phyloP scores from a whole-genome alignment of 2,797 vertebrate species.

The Limosa lapponica region DNA sequence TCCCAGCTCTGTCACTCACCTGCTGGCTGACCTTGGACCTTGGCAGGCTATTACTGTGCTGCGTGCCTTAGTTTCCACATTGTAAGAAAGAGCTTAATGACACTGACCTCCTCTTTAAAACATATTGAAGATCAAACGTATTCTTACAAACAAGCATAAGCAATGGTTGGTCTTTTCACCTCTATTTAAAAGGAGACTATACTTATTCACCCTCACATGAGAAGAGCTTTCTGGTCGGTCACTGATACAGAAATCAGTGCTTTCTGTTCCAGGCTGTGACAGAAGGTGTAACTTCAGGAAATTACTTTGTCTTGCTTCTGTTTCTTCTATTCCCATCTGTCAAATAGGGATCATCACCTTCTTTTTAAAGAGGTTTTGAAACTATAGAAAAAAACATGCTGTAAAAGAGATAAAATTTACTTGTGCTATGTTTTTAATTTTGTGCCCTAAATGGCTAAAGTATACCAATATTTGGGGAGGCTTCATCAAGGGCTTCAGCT shows the following conservation, averaged over 20 bases:
- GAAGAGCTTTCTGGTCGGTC: accelerated
- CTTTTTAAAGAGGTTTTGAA: background rate
- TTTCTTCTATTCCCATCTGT: background rate
- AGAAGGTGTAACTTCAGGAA: background rate
- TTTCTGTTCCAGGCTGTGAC: background rate
- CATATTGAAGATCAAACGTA: accelerated
- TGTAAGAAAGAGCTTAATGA: background rate
- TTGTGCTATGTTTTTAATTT: background rate
- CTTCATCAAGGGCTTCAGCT: background rate
- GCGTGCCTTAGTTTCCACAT: background rate
- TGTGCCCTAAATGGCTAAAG: background rate
- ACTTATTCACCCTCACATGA: background rate
- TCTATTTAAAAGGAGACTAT: background rate
- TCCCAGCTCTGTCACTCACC: accelerated
- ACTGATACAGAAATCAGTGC: background rate
- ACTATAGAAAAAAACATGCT: background rate
- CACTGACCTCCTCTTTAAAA: background rate
- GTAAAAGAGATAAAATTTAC: background rate
- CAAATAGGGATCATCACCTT: background rate
- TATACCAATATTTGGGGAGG: background rate
- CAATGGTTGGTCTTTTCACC: background rate
- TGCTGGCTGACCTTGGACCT: background rate
- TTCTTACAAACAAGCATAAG: background rate
- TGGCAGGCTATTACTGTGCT: background rate
- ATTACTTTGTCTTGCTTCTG: background rate